Conservation (phyloP, 2,797 vertebrate species). For the Loriculus beryllinus region DNA sequence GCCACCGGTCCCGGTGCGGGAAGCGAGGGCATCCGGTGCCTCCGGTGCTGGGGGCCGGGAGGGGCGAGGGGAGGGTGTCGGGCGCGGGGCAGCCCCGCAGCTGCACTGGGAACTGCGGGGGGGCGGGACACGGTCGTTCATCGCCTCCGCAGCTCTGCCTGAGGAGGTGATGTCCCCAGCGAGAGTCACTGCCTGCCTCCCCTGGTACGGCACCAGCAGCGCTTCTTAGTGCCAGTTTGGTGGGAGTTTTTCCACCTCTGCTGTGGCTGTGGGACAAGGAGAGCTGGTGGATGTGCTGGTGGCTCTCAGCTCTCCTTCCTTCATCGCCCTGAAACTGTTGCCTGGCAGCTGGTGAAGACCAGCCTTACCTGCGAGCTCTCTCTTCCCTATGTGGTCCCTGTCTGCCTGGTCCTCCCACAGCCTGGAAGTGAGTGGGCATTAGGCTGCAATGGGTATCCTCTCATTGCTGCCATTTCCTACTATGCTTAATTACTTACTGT, state of each 20-base stretch:
- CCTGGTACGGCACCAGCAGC: background rate
- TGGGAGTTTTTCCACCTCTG: accelerated
- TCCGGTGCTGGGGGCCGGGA: background rate
- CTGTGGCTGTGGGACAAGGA: background rate
- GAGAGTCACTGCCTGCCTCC: no score
- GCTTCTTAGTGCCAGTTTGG: accelerated
- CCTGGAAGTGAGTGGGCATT: background rate
- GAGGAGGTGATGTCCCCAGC: background rate
- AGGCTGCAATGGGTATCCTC: background rate
- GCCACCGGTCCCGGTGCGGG: background rate
- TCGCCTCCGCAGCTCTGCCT: no score
- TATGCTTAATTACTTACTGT: background rate
- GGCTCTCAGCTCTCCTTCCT: background rate
- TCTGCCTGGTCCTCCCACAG: background rate
- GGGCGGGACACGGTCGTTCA: no score
- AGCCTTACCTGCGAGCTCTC: background rate
- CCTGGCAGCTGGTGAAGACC: background rate
- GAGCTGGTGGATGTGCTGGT: background rate
- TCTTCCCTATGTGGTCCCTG: background rate
- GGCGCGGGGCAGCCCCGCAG: background rate
- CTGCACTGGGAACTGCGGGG: background rate
- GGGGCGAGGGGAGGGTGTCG: accelerated
- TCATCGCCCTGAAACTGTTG: accelerated
- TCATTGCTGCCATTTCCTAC: background rate
- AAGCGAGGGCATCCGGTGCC: background rate